Evolutionary conservation across 2,113 vertebrate genomes (phyloP).

Genomic region (Haliaeetus leucogaster): DNA sequence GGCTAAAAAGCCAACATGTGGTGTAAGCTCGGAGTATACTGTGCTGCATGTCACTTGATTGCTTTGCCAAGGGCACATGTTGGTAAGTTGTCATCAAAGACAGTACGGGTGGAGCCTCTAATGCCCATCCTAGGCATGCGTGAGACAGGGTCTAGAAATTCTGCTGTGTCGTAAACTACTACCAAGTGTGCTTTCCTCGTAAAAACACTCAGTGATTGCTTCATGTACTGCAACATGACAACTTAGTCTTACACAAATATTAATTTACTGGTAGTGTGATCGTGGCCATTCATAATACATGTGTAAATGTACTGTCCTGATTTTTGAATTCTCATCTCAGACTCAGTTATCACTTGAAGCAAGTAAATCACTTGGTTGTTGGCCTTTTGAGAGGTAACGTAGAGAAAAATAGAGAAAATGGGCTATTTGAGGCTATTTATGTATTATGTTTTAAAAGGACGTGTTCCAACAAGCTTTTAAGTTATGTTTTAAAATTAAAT

Average conservation of each 20-base stretch:
- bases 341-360: background rate
- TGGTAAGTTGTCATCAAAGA: background rate
- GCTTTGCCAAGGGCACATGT: background rate
- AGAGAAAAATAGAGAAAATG: background rate
- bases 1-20: background rate
- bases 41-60: background rate
- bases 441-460: background rate
- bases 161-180: background rate
- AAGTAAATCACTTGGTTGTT: background rate
- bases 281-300: background rate
- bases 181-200: background rate
- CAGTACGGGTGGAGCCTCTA: background rate
- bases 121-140: accelerated
- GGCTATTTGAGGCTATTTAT: background rate
- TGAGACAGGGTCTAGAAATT: background rate
- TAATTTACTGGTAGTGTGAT: background rate
- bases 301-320: background rate
- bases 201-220: background rate
- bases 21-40: background rate
- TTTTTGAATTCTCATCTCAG: background rate
- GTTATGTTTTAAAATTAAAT: background rate
- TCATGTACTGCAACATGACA: background rate
- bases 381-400: background rate
- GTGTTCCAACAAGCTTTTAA: background rate
- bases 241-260: background rate